Conservation (phyloP, 2,113 vertebrate species). For the Limanda limanda region DNA sequence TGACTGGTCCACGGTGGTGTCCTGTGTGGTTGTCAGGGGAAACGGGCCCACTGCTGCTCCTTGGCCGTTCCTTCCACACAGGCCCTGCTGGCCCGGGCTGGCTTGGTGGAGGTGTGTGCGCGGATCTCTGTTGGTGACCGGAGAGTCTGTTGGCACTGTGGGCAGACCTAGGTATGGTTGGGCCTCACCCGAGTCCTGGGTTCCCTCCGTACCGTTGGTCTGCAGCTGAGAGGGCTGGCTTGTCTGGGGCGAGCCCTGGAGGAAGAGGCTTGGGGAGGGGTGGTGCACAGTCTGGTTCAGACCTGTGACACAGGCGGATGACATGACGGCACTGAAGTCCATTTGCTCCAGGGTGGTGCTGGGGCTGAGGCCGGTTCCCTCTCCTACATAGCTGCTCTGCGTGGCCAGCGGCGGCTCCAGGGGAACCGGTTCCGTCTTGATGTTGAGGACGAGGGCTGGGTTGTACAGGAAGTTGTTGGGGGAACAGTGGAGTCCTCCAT, state of each 20-base stretch:
- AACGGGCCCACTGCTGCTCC: slow-evolving; percentile 68
- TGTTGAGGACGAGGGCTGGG: slow-evolving; percentile 90
- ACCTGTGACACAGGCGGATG: slow-evolving; percentile 85
- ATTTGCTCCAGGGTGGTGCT: slow-evolving; percentile 99
- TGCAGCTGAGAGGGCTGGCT: slow-evolving; percentile 75
- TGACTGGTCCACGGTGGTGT: slow-evolving; percentile 54
- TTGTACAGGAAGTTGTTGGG: slow-evolving; percentile 88
- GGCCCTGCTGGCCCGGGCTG: slow-evolving; percentile 80
- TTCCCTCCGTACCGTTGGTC: slow-evolving; percentile 63
- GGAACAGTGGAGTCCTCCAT: slow-evolving; percentile 62
- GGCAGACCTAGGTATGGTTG: slow-evolving; percentile 75
- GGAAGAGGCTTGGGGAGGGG: slow-evolving; percentile 94
- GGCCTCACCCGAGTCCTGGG: slow-evolving; percentile 72
- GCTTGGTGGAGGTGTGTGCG: slow-evolving; percentile 75
- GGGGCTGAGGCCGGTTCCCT: slow-evolving; percentile 91
- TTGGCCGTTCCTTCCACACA: slow-evolving; percentile 86
- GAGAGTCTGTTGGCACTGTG: slow-evolving; percentile 88
- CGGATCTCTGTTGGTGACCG: slow-evolving; percentile 77
- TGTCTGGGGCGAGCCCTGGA: slow-evolving; percentile 90
- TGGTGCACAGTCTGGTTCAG: slow-evolving; percentile 90
- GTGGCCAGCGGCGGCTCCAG: slow-evolving; percentile 93
- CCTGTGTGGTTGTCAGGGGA: slow-evolving; percentile 64
- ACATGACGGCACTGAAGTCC: slow-evolving; percentile 96
- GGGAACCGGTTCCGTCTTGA: slow-evolving; percentile 92
- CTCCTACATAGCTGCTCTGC: slow-evolving; percentile 85